These are phyloP conservation scores for Emys orbicularis DNA, from an alignment of 2,797 vertebrate genomes.

Conservation along the genomic window DNA sequence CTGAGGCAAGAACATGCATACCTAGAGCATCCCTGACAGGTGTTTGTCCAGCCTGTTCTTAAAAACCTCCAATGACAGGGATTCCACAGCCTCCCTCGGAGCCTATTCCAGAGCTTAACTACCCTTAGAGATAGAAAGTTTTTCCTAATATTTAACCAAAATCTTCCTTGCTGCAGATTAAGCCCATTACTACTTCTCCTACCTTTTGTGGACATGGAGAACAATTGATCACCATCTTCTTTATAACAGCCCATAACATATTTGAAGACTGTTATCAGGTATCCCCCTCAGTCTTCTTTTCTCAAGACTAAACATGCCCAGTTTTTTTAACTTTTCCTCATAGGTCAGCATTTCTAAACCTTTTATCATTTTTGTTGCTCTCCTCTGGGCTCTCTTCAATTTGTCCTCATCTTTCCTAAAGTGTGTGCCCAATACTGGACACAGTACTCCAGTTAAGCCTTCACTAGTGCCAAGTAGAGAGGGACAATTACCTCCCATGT, in stretches of 20 bases:
- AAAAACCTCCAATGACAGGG: not conserved
- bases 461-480: not conserved
- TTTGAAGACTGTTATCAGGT: not conserved
- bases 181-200: too few relatives aligned
- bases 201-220: not conserved
- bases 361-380: not conserved
- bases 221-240: not conserved
- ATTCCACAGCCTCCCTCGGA: not conserved
- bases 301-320: not conserved
- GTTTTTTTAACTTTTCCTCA: not conserved
- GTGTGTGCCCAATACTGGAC: not conserved
- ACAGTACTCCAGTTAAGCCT: not conserved
- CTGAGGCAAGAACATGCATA: not conserved
- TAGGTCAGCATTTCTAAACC: not conserved
- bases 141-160: not conserved
- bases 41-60: not conserved
- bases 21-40: not conserved
- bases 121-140: not conserved
- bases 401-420: not conserved
- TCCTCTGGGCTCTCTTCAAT: not conserved
- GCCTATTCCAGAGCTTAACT: not conserved
- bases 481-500: not conserved
- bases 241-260: not conserved
- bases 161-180: not conserved
- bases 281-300: not conserved